Evolutionary conservation across 2,113 vertebrate genomes (phyloP).

Genomic region (Aptenodytes patagonicus): DNA sequence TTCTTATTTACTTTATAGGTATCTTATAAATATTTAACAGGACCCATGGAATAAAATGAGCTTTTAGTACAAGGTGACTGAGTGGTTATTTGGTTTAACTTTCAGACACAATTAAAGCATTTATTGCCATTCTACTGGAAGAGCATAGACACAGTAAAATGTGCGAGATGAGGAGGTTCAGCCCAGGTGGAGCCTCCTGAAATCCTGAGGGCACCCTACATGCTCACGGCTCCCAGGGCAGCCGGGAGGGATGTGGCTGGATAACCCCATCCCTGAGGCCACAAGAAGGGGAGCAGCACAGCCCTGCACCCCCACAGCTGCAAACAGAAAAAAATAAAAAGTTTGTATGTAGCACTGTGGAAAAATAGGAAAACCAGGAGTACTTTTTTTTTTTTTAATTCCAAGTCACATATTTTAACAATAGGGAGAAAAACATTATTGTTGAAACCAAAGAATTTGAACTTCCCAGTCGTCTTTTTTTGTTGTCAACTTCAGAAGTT

Average conservation of each 20-base stretch:
- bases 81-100: background rate
- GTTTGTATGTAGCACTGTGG: background rate
- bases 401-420: background rate
- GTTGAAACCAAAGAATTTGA: conserved; percentile 16
- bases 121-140: background rate
- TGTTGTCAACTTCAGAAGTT: conserved; percentile 40
- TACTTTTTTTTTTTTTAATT: background rate
- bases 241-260: background rate
- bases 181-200: accelerated
- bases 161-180: background rate
- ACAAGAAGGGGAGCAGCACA: background rate
- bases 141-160: background rate
- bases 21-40: background rate
- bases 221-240: background rate
- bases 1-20: background rate
- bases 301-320: background rate
- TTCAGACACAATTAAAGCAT: background rate
- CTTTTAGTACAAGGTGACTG: background rate
- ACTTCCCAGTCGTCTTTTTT: background rate
- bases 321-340: background rate
- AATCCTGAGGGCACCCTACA: background rate
- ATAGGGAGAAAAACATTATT: background rate
- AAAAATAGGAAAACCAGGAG: background rate
- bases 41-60: background rate
- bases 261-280: background rate